A percentile compares a stretch with the other conserved stretches of the same genome.
Evolutionary conservation across 2,797 vertebrate species (phyloP).

Genomic region (Acrossocheilus wenchowensis): DNA sequence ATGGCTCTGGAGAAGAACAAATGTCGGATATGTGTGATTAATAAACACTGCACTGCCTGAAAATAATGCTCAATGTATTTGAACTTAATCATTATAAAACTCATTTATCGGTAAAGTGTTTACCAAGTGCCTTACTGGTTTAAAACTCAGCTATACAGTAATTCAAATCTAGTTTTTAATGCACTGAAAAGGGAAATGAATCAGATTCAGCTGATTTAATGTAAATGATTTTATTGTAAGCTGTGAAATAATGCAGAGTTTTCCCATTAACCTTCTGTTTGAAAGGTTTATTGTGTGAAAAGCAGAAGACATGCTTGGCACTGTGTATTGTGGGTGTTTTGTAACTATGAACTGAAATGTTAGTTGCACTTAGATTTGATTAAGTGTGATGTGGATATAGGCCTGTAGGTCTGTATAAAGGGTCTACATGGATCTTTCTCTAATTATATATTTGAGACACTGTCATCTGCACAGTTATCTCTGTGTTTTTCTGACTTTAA

Average conservation of each 20-base stretch:
- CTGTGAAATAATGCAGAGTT: not conserved
- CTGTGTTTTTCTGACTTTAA: not conserved
- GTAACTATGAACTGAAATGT: not conserved
- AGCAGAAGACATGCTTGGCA: not conserved
- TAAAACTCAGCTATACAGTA: not conserved
- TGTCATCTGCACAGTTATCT: not conserved
- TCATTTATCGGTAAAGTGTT: not conserved
- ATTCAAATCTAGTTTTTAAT: not conserved
- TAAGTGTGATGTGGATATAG: not conserved
- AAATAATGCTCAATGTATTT: not conserved
- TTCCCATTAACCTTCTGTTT: not conserved
- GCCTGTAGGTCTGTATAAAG: not conserved
- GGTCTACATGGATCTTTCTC: not conserved
- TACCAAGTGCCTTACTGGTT: slow-evolving; percentile 2
- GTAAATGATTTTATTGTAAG: not conserved
- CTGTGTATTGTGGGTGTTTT: not conserved
- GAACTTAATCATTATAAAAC: not conserved
- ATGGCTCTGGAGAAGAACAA: not conserved
- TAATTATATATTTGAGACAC: not conserved
- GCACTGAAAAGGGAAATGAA: not conserved
- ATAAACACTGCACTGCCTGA: not conserved
- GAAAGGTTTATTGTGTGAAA: not conserved
- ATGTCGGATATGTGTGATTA: not conserved
- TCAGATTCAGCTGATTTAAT: not conserved
- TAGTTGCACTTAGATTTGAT: not conserved